phyloP scores from a whole-genome alignment of 92 coral and sea anemone genomes.

The Epizoanthus illoricatus region DNA sequence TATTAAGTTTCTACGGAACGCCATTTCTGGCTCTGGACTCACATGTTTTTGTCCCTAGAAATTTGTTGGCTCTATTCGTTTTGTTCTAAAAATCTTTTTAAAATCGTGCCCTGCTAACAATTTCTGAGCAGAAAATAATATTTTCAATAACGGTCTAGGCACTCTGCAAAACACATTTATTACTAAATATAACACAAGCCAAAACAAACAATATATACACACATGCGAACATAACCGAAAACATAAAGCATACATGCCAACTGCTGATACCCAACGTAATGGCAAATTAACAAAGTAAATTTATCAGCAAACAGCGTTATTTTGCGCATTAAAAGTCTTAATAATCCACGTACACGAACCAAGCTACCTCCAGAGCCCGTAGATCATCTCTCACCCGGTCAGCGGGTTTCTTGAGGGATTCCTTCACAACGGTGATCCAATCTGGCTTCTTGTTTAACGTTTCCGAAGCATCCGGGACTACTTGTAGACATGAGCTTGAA shows the following conservation, averaged over 20 bases:
- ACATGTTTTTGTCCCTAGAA: too few relatives aligned
- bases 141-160: neutral
- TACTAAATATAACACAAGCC: too few relatives aligned
- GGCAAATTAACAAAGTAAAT: neutral
- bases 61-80: too few relatives aligned
- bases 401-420: constrained; percentile 20
- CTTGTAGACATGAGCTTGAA: neutral
- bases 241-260: neutral
- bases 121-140: neutral
- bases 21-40: too few relatives aligned
- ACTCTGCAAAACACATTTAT: neutral
- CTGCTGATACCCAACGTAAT: neutral
- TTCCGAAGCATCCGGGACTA: neutral
- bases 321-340: neutral
- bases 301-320: neutral
- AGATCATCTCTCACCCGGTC: constrained; percentile 10
- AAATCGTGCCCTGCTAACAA: too few relatives aligned
- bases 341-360: constrained; percentile 20
- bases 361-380: constrained; percentile 25
- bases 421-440: neutral
- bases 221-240: neutral
- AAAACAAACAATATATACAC: neutral
- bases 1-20: too few relatives aligned
- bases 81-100: too few relatives aligned
- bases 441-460: neutral